Evolutionary conservation across 2,797 vertebrate genomes (phyloP).

Genomic region (Pangasius krempfi): DNA sequence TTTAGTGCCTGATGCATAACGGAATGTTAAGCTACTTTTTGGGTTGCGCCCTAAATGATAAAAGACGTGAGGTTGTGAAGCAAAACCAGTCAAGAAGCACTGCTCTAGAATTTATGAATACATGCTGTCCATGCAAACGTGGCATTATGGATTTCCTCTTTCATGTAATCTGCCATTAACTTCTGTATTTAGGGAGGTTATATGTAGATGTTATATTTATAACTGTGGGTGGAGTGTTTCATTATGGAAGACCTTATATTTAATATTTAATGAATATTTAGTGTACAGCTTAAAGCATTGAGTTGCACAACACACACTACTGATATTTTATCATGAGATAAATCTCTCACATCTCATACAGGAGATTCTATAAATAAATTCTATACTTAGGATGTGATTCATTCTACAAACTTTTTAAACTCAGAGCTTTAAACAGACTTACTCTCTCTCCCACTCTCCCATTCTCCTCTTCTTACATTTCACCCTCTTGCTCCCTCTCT

Average conservation of each 20-base stretch:
- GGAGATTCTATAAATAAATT: conserved; percentile 31
- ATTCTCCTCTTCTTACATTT: conserved; percentile 25
- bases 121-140: background rate
- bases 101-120: background rate
- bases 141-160: conserved; percentile 13
- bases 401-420: conserved; percentile 35
- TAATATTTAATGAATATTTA: conserved; percentile 25
- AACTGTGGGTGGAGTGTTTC: background rate
- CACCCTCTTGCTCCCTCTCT: conserved; percentile 14
- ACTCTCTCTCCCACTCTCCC: conserved; percentile 32
- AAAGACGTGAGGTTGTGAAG: background rate
- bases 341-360: conserved; percentile 9
- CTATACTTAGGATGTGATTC: conserved; percentile 45
- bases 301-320: conserved; percentile 27
- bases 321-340: conserved; percentile 8
- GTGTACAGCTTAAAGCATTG: background rate
- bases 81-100: background rate
- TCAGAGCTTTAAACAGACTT: conserved; percentile 18
- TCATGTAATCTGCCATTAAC: conserved; percentile 17
- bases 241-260: background rate
- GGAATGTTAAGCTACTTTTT: background rate
- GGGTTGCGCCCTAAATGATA: background rate
- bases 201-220: conserved; percentile 16
- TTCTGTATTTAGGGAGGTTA: background rate
- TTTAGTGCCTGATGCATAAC: background rate